phyloP scores from a whole-genome alignment of 2,797 vertebrate genomes.

The Coccyzus lansbergi region DNA sequence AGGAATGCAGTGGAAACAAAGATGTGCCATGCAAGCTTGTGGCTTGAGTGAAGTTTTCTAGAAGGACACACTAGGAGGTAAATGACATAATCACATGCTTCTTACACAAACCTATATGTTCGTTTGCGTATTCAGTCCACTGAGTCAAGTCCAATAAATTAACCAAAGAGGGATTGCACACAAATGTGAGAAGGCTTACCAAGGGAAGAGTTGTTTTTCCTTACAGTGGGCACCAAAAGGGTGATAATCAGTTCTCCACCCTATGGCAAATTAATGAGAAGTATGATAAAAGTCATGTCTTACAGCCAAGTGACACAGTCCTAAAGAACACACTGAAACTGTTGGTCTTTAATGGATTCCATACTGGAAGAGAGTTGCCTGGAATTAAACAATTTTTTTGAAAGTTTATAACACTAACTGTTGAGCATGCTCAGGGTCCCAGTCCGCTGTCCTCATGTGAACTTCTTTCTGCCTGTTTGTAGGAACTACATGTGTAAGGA shows the following conservation, averaged over 20 bases:
- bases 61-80: neutral
- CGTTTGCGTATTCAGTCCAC: neutral
- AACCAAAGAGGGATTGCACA: neutral
- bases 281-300: neutral
- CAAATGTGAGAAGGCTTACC: neutral
- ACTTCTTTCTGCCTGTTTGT: neutral
- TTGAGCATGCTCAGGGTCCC: neutral
- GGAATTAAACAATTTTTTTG: neutral
- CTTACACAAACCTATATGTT: neutral
- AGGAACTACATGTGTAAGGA: neutral
- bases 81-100: neutral
- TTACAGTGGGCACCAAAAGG: neutral
- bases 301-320: neutral
- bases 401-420: neutral
- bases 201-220: neutral
- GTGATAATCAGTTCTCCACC: neutral
- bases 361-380: neutral
- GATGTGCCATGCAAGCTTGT: neutral
- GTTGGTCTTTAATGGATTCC: neutral
- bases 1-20: neutral
- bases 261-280: neutral
- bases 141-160: neutral
- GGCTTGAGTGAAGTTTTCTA: conserved; percentile 19
- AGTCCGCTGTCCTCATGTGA: accelerated
- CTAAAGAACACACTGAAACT: neutral